A percentile compares a stretch with the other conserved stretches of the same genome.
phyloP scores from a whole-genome alignment of 2,113 vertebrate species.

The Paracanthobrama guichenoti region DNA sequence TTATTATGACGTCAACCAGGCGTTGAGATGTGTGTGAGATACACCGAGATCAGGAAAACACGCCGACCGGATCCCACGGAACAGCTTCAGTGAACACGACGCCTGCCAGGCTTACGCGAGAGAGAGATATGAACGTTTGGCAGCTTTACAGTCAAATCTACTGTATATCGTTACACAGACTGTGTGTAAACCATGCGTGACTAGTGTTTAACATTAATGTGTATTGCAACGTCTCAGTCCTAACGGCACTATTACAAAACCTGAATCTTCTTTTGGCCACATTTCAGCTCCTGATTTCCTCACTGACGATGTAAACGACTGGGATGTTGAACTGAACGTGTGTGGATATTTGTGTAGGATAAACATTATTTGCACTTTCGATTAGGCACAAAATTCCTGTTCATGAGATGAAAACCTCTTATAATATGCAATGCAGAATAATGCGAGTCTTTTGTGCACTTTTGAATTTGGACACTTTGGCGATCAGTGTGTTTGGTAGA shows the following conservation, averaged over 20 bases:
- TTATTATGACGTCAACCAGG: constrained; percentile 34
- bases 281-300: background rate
- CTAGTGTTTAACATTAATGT: background rate
- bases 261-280: constrained; percentile 5
- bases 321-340: background rate
- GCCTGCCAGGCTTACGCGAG: background rate
- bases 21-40: constrained; percentile 5
- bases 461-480: background rate
- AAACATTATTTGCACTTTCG: background rate
- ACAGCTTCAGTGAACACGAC: constrained; percentile 13
- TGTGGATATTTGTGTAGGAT: background rate
- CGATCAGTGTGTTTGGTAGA: background rate
- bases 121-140: background rate
- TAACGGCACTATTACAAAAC: constrained; percentile 13
- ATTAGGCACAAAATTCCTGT: background rate
- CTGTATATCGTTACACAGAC: background rate
- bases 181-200: constrained; percentile 9
- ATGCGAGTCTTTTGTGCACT: background rate
- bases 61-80: background rate
- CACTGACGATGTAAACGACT: background rate
- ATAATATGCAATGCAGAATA: background rate
- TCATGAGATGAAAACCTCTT: background rate
- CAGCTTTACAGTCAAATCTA: constrained; percentile 15
- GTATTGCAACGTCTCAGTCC: background rate
- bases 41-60: background rate